Conservation (phyloP, 2,888 invertebrate species). For the Philereme vetulata region DNA sequence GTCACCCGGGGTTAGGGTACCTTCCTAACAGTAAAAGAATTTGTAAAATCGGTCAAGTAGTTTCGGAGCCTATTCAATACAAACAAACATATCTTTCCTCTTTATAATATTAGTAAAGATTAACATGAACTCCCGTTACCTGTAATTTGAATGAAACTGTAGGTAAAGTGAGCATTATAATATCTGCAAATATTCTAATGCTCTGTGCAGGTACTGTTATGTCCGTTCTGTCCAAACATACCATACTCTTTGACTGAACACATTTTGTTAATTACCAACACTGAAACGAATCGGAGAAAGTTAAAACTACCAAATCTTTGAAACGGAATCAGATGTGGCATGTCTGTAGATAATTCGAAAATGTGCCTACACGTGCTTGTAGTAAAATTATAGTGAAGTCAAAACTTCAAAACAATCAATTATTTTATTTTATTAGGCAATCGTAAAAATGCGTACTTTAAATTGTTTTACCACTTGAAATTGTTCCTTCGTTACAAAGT, state of each 20-base stretch:
- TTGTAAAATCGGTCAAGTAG: no score
- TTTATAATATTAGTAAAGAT: no score
- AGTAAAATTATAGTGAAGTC: constrained; percentile 7
- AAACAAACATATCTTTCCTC: no score
- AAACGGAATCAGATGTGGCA: constrained; percentile 30
- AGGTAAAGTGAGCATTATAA: no score
- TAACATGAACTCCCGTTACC: no score
- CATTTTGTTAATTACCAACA: constrained; percentile 27
- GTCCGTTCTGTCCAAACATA: constrained; percentile 16
- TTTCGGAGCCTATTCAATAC: no score
- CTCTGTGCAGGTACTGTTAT: no score
- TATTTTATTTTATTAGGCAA: no score
- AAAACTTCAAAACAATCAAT: constrained; percentile 21
- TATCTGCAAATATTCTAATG: no score
- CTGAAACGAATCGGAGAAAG: constrained; percentile 36
- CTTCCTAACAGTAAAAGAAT: no score
- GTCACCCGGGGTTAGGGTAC: no score
- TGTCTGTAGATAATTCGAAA: constrained; percentile 36
- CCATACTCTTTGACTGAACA: constrained; percentile 30
- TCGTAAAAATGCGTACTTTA: constrained; percentile 22
- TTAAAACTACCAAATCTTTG: constrained; percentile 40
- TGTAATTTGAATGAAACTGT: no score
- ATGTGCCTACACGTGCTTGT: constrained; percentile 38
- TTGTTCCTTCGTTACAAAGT: not conserved
- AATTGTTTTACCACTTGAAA: constrained; percentile 13